Percentiles rank a stretch among this genome's conserved stretches.
Evolutionary conservation across 2,888 invertebrate species (phyloP).

Genomic region (Eupithecia tripunctaria): DNA sequence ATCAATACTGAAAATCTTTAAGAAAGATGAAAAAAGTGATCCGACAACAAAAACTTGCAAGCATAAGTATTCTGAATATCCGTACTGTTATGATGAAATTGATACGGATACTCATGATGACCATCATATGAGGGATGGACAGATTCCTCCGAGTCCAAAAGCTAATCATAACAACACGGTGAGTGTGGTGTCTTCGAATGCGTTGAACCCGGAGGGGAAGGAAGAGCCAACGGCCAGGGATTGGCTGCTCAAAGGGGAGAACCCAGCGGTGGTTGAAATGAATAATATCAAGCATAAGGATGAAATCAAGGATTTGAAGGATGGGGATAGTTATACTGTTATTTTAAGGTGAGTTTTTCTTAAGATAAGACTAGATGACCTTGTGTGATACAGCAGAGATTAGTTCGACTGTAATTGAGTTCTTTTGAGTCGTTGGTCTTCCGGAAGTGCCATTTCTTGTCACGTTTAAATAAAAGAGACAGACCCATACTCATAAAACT

Average conservation of each 20-base stretch:
- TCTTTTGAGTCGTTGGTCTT: too few relatives aligned
- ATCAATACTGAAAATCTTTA: constrained; percentile 74
- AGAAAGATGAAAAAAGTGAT: constrained; percentile 73
- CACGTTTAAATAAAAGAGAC: too few relatives aligned
- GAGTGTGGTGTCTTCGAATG: constrained; percentile 79
- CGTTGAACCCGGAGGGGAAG: constrained; percentile 68
- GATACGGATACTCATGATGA: constrained; percentile 89
- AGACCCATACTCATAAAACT: too few relatives aligned
- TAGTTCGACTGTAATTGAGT: too few relatives aligned
- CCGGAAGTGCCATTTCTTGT: too few relatives aligned
- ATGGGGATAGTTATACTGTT: constrained; percentile 90
- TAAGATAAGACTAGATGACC: too few relatives aligned
- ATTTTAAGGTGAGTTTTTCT: constrained; percentile 86
- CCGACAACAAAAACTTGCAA: constrained; percentile 89
- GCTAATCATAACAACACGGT: constrained; percentile 78
- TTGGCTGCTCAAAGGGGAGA: constrained; percentile 73
- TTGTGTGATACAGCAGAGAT: too few relatives aligned
- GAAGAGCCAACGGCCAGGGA: constrained; percentile 77
- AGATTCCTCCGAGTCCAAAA: constrained; percentile 74
- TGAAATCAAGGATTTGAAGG: constrained; percentile 78
- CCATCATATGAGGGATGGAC: constrained; percentile 80
- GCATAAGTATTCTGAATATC: constrained; percentile 95
- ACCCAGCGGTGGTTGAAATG: constrained; percentile 75
- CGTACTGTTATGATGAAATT: constrained; percentile 94
- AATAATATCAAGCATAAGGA: constrained; percentile 79